These are phyloP conservation scores for Penaeus vannamei DNA, from an alignment of 1,140 invertebrate genomes.

Conservation along the genomic window DNA sequence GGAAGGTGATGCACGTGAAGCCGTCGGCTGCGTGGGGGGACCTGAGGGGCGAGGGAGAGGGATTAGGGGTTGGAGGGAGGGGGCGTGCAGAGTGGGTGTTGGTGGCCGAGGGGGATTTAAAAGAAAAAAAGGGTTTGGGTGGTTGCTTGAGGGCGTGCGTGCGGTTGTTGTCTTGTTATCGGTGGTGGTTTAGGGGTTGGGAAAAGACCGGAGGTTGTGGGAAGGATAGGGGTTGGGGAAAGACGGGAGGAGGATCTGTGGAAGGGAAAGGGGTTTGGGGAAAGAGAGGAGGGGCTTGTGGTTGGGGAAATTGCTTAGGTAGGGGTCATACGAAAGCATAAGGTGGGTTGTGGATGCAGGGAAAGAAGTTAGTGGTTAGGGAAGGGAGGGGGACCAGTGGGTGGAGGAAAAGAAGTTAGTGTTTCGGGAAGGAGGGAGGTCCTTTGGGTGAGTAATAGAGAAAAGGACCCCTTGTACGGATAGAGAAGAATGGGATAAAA, in stretches of 20 bases:
- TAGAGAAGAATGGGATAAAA: no score
- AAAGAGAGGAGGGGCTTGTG: neutral
- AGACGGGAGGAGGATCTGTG: neutral
- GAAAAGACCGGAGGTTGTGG: neutral
- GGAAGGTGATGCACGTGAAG: conserved; percentile 90
- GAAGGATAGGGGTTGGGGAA: conserved; percentile 2
- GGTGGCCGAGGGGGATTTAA: no score
- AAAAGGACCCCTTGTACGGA: no score
- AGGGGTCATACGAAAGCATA: neutral
- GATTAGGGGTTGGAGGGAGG: neutral
- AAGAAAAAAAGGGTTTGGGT: no score
- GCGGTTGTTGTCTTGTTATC: no score
- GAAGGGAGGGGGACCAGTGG: neutral
- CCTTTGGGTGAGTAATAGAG: neutral
- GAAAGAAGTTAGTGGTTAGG: neutral
- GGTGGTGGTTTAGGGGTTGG: no score
- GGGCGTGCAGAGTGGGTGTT: neutral
- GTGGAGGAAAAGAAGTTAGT: neutral
- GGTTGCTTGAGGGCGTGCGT: no score
- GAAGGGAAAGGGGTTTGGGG: neutral
- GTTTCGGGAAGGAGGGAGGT: neutral
- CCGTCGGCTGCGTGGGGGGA: conserved; percentile 75
- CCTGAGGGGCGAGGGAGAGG: neutral
- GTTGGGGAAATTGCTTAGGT: neutral
- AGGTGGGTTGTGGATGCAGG: neutral